Conservation (phyloP, 2,113 vertebrate genomes). For the Beaufortia kweichowensis region DNA sequence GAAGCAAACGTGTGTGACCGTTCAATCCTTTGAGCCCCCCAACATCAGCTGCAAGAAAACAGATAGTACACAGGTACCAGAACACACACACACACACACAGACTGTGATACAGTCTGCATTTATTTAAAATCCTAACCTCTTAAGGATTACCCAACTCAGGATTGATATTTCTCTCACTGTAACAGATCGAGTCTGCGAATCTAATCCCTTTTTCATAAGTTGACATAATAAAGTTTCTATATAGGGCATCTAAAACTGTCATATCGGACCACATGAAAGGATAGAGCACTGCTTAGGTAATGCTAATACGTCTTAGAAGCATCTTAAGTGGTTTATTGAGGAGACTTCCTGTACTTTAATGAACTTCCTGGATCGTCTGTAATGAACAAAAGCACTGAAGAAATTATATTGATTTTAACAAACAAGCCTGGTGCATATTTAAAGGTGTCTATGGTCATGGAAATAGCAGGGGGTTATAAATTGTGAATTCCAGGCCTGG, state of each 20-base stretch:
- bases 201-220: slow-evolving; percentile 34
- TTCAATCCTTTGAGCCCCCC: slow-evolving; percentile 77
- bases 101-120: neutral
- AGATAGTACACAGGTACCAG: neutral
- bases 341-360: slow-evolving; percentile 9
- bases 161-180: slow-evolving; percentile 25
- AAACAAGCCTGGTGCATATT: too few species aligned
- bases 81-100: slow-evolving; percentile 6
- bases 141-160: slow-evolving; percentile 17
- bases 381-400: slow-evolving; percentile 5
- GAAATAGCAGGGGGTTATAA: too few species aligned
- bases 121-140: slow-evolving; percentile 28
- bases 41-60: slow-evolving; percentile 85
- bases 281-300: neutral
- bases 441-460: too few species aligned
- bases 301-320: slow-evolving; percentile 18
- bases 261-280: neutral
- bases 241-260: slow-evolving; percentile 13
- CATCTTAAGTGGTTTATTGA: slow-evolving; percentile 1
- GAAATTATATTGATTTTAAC: too few species aligned
- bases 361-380: slow-evolving; percentile 34
- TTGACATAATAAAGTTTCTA: slow-evolving; percentile 5
- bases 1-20: slow-evolving; percentile 75
- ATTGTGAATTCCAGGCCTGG: too few species aligned
- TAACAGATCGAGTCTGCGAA: slow-evolving; percentile 7